Conservation (phyloP, 2,797 vertebrate species). For the Sus cebifrons region DNA sequence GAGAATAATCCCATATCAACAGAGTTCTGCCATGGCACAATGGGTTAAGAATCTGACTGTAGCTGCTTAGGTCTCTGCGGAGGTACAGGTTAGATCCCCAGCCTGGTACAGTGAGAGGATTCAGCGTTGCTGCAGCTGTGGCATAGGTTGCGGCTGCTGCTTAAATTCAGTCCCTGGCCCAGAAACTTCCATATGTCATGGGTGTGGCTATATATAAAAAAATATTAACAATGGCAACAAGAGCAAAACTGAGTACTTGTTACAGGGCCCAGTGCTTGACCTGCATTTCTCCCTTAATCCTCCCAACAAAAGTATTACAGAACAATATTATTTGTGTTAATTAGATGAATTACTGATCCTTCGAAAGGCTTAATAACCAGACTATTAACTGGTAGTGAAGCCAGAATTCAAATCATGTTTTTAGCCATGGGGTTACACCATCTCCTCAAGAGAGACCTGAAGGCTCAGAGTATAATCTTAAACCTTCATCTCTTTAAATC, state of each 20-base stretch:
- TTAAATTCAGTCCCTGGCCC: no score
- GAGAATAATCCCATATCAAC: neutral
- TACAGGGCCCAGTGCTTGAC: neutral
- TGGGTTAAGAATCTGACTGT: no score
- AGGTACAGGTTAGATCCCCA: no score
- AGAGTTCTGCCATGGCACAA: no score
- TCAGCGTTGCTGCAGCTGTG: no score
- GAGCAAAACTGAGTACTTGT: neutral
- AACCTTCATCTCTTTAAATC: neutral
- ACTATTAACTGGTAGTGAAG: neutral
- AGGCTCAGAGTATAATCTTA: neutral
- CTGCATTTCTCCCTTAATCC: neutral
- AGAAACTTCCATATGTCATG: no score
- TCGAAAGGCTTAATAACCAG: slow-evolving; percentile 9
- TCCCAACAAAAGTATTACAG: neutral
- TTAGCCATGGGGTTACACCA: neutral
- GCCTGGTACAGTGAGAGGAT: no score
- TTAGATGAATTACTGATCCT: neutral
- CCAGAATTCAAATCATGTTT: neutral
- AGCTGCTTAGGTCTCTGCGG: no score
- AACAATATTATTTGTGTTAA: neutral
- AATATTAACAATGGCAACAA: neutral
- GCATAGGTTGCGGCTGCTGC: no score
- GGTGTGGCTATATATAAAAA: no score
- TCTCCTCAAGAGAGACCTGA: neutral